phyloP scores from a whole-genome alignment of 2,113 vertebrate genomes.

The Menidia beryllina region DNA sequence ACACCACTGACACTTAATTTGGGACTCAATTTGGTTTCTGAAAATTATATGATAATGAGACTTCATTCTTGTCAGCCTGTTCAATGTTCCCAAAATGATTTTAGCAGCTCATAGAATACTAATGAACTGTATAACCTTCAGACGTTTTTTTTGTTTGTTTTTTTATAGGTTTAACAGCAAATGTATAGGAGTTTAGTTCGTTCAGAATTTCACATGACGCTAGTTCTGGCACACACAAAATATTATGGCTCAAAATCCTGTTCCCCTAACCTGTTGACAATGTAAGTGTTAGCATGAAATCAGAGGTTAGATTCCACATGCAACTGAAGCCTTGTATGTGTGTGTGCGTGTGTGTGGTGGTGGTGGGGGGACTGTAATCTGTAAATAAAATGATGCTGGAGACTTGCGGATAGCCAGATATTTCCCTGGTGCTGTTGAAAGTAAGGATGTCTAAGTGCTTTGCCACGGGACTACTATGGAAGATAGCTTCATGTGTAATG shows the following conservation, averaged over 20 bases:
- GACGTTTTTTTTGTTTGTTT: too few relatives aligned
- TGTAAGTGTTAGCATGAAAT: conserved; percentile 48
- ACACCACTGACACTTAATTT: conserved; percentile 15
- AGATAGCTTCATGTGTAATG: conserved; percentile 37
- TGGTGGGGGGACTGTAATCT: conserved; percentile 40
- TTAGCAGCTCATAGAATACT: conserved; percentile 38
- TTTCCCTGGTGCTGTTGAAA: conserved; percentile 42
- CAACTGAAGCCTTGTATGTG: conserved; percentile 31
- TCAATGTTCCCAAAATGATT: conserved; percentile 32
- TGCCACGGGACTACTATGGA: conserved; percentile 29
- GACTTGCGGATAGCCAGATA: conserved; percentile 61
- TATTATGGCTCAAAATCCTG: conserved; percentile 19
- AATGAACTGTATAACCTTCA: conserved; percentile 24
- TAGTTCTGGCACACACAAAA: conserved; percentile 18
- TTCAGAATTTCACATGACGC: neutral
- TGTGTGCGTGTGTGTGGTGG: conserved; percentile 38
- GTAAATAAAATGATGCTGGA: conserved; percentile 46
- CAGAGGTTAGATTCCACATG: conserved; percentile 68
- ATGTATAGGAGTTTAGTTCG: conserved; percentile 35
- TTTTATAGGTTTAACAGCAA: neutral
- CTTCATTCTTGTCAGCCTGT: conserved; percentile 17
- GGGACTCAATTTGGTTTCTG: conserved; percentile 31
- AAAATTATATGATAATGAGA: conserved; percentile 51
- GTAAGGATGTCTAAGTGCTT: conserved; percentile 41
- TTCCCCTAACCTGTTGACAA: conserved; percentile 33